These are phyloP conservation scores for Willowsia nigromaculata DNA, from an alignment of 2,888 invertebrate species.

Conservation along the genomic window DNA sequence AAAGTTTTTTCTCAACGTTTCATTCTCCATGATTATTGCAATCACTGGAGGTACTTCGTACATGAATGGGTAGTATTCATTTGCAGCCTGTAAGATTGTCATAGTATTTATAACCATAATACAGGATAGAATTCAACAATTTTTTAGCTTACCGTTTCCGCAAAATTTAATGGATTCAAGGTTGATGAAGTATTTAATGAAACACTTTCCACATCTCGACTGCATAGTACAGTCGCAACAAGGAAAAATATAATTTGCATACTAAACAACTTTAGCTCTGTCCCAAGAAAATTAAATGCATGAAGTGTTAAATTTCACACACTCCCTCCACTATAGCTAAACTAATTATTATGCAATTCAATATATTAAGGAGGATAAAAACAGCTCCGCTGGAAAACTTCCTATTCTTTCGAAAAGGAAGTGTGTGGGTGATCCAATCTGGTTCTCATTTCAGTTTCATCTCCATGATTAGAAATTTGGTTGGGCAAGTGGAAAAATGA, in stretches of 20 bases:
- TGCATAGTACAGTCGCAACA: conserved; percentile 36
- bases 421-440: neutral
- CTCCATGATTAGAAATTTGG: neutral
- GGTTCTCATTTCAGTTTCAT: neutral
- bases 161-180: conserved; percentile 66
- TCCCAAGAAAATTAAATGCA: neutral
- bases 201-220: neutral
- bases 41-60: conserved; percentile 77
- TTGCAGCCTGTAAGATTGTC: conserved; percentile 60
- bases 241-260: conserved; percentile 48
- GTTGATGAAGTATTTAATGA: conserved; percentile 58
- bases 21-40: conserved; percentile 68
- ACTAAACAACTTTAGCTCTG: neutral
- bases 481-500: neutral
- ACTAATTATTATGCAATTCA: too few relatives aligned
- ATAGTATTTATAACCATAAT: neutral
- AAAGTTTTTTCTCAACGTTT: conserved; percentile 68
- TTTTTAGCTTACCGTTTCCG: conserved; percentile 59
- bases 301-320: too few relatives aligned
- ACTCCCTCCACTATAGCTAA: too few relatives aligned
- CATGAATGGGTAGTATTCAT: conserved; percentile 75
- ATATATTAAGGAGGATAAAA: neutral
- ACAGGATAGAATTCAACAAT: neutral
- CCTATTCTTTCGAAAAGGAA: conserved; percentile 11
- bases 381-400: neutral